Evolutionary conservation across 2,888 invertebrate species (phyloP).

Genomic region (Parascotia fuliginaria): DNA sequence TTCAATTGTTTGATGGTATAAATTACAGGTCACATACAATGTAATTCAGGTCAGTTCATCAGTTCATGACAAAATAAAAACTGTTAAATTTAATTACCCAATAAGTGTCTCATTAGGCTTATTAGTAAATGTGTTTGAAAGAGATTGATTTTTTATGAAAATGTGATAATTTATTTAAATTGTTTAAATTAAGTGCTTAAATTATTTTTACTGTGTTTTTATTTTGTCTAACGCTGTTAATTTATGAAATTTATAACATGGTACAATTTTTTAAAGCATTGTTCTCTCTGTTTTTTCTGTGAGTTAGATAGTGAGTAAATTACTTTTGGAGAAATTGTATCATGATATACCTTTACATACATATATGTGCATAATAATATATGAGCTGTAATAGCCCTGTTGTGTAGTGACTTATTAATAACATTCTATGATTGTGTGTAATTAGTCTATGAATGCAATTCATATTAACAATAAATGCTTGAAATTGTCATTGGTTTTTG

Average conservation of each 20-base stretch:
- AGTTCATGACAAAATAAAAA: not conserved
- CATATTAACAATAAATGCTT: slow-evolving; percentile 82
- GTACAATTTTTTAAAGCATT: too few relatives aligned
- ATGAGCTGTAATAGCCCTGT: slow-evolving; percentile 7
- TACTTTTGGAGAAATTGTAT: too few relatives aligned
- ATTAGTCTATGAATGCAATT: slow-evolving; percentile 79
- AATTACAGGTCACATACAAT: not conserved
- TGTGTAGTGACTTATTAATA: slow-evolving; percentile 26
- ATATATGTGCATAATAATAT: too few relatives aligned
- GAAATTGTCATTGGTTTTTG: slow-evolving; percentile 67
- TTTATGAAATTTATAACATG: not conserved
- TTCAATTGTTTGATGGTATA: not conserved
- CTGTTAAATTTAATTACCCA: not conserved
- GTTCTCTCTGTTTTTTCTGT: too few relatives aligned
- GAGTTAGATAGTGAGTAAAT: too few relatives aligned
- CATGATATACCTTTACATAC: too few relatives aligned
- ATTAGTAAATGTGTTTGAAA: too few relatives aligned
- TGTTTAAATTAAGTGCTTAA: not conserved
- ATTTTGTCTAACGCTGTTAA: not conserved
- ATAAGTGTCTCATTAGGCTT: not conserved
- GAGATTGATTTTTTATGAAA: too few relatives aligned
- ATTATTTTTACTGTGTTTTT: slow-evolving; percentile 1
- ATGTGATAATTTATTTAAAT: too few relatives aligned
- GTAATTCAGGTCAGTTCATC: not conserved
- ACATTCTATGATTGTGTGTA: slow-evolving; percentile 46